Percentiles rank a stretch among this genome's conserved stretches.
phyloP scores from a whole-genome alignment of 64 coral and sea anemone species.

The Montipora foliosa region DNA sequence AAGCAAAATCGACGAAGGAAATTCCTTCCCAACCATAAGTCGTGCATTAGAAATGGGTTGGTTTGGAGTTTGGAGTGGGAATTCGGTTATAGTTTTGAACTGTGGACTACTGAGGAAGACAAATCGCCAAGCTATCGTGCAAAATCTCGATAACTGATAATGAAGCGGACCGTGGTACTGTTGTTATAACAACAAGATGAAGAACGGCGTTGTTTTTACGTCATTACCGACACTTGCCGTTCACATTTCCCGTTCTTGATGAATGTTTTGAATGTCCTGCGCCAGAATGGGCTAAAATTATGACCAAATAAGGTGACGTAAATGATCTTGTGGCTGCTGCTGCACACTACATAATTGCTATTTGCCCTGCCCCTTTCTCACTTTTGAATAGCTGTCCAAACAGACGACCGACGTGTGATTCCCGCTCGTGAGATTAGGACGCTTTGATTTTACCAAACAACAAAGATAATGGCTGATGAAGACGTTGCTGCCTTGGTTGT shows the following conservation, averaged over 20 bases:
- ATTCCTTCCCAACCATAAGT: not conserved
- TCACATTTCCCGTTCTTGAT: not conserved
- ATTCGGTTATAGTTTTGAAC: not conserved
- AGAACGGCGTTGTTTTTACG: conserved; percentile 4
- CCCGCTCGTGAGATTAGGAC: not conserved
- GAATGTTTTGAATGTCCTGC: conserved; percentile 19
- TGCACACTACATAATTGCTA: not conserved
- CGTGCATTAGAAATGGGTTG: no score
- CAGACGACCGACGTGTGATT: not conserved
- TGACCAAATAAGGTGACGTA: conserved; percentile 42
- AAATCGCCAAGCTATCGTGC: not conserved
- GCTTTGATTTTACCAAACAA: not conserved
- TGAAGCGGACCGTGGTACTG: not conserved
- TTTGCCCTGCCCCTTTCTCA: not conserved
- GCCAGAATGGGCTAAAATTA: not conserved
- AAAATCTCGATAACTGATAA: not conserved
- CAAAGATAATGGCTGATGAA: conserved; percentile 82
- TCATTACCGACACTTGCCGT: conserved; percentile 8
- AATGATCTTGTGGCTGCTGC: not conserved
- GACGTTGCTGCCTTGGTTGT: conserved; percentile 97
- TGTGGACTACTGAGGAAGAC: not conserved
- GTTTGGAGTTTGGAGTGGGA: no score
- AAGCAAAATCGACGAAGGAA: not conserved
- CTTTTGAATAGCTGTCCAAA: not conserved
- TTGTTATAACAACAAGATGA: not conserved